phyloP scores from a whole-genome alignment of 2,113 vertebrate species.

The Myrmecobius fasciatus region DNA sequence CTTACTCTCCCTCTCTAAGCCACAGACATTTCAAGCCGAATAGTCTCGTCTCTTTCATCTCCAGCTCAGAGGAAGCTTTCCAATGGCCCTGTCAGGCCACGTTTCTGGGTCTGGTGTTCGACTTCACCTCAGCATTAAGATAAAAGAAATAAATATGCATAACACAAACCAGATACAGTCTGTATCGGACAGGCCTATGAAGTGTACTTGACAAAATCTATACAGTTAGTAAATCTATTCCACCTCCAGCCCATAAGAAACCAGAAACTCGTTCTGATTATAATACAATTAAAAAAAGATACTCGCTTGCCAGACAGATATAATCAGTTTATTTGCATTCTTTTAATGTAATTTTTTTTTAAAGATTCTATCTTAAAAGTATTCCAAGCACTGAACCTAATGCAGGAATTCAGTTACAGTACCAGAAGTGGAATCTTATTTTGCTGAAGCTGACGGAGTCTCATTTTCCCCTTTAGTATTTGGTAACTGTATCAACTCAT shows the following conservation, averaged over 20 bases:
- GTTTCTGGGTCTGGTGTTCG: not conserved
- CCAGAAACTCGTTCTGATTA: not conserved
- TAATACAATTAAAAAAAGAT: conserved; percentile 35
- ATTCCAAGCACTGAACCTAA: conserved; percentile 30
- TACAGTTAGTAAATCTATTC: conserved; percentile 16
- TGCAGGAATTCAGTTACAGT: not conserved
- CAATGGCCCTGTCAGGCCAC: not conserved
- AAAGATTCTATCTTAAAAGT: conserved; percentile 42
- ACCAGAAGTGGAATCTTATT: conserved; percentile 34
- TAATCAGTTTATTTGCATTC: conserved; percentile 11
- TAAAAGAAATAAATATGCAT: not conserved
- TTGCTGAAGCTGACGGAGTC: not conserved
- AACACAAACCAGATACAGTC: accelerated
- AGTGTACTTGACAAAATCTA: conserved; percentile 33
- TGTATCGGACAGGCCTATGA: not conserved
- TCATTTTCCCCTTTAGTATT: not conserved
- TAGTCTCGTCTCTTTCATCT: conserved; percentile 27
- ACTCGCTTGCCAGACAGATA: conserved; percentile 36
- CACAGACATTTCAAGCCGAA: conserved; percentile 31
- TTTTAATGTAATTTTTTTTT: conserved; percentile 41
- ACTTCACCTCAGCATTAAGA: conserved; percentile 1
- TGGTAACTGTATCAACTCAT: conserved; percentile 11
- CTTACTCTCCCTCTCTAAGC: conserved; percentile 2
- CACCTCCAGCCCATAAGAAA: conserved; percentile 21
- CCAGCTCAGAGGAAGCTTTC: not conserved